Evolutionary conservation across 30 jellyfish, hydroid and myxozoan genomes (phyloP).

Genomic region (Pelagia noctiluca): DNA sequence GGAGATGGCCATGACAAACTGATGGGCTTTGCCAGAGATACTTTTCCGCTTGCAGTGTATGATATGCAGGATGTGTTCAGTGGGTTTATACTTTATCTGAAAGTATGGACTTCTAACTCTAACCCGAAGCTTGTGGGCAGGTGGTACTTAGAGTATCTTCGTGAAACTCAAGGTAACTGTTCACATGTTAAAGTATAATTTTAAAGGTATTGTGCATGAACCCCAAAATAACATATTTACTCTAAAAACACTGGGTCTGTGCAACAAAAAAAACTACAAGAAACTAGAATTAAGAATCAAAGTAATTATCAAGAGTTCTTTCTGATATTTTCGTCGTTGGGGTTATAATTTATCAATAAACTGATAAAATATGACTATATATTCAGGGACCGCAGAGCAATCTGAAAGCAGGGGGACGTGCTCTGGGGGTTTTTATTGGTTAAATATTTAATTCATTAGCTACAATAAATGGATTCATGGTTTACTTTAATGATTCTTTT

Average conservation of each 20-base stretch:
- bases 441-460: neutral
- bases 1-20: constrained; percentile 51
- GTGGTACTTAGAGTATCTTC: constrained; percentile 25
- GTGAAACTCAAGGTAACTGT: constrained; percentile 29
- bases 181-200: neutral
- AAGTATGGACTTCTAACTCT: constrained; percentile 40
- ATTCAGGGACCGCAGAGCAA: constrained; percentile 5
- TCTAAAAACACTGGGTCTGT: constrained; percentile 2
- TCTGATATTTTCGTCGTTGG: constrained; percentile 5
- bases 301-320: constrained; percentile 1
- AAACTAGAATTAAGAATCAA: neutral
- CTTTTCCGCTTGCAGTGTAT: constrained; percentile 52
- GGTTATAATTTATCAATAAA: neutral
- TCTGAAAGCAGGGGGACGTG: constrained; percentile 1
- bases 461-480: neutral
- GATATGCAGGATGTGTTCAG: constrained; percentile 47
- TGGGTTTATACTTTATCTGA: constrained; percentile 20
- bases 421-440: constrained; percentile 6
- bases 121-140: constrained; percentile 29
- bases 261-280: neutral
- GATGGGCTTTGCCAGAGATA: constrained; percentile 36
- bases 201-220: neutral
- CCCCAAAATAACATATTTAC: constrained; percentile 2
- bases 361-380: neutral
- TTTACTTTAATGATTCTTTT: neutral